phyloP scores from a whole-genome alignment of 2,888 invertebrate genomes.

The Aporophyla nigra region DNA sequence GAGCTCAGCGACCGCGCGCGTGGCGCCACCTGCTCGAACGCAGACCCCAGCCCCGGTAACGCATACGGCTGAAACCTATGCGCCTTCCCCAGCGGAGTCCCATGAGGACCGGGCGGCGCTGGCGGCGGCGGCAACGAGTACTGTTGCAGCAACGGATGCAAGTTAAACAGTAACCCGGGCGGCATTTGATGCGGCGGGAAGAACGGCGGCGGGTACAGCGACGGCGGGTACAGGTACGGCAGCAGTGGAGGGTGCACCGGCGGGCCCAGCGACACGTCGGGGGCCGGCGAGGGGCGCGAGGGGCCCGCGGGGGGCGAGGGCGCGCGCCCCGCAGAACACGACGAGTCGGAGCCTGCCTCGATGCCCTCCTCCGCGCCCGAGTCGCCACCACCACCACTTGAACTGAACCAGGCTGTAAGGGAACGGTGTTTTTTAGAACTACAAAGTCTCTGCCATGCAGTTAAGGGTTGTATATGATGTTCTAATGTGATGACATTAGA shows the following conservation, averaged over 20 bases:
- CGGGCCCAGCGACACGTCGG: slow-evolving; percentile 98
- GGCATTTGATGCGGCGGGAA: slow-evolving; percentile 95
- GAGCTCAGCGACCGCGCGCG: slow-evolving; percentile 92
- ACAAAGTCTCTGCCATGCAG: too few species aligned
- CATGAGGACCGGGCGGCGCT: slow-evolving; percentile 89
- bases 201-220: slow-evolving; percentile 95
- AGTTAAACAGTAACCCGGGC: slow-evolving; percentile 96
- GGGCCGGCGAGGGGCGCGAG: slow-evolving; percentile 94
- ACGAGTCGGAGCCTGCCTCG: slow-evolving; percentile 93
- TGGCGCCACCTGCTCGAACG: slow-evolving; percentile 97
- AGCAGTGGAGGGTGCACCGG: slow-evolving; percentile 98
- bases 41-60: slow-evolving; percentile 94
- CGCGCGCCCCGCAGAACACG: slow-evolving; percentile 93
- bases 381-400: slow-evolving; percentile 91
- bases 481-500: too few species aligned
- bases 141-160: slow-evolving; percentile 96
- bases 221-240: slow-evolving; percentile 98
- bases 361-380: slow-evolving; percentile 92
- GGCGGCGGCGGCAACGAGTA: slow-evolving; percentile 95
- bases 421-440: slow-evolving; percentile 38
- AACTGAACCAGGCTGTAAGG: slow-evolving; percentile 92
- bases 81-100: slow-evolving; percentile 93
- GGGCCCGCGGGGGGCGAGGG: slow-evolving; percentile 91
- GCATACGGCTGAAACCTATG: slow-evolving; percentile 97
- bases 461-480: too few species aligned